phyloP scores from a whole-genome alignment of 2,797 vertebrate genomes.

The Nyctibius grandis region DNA sequence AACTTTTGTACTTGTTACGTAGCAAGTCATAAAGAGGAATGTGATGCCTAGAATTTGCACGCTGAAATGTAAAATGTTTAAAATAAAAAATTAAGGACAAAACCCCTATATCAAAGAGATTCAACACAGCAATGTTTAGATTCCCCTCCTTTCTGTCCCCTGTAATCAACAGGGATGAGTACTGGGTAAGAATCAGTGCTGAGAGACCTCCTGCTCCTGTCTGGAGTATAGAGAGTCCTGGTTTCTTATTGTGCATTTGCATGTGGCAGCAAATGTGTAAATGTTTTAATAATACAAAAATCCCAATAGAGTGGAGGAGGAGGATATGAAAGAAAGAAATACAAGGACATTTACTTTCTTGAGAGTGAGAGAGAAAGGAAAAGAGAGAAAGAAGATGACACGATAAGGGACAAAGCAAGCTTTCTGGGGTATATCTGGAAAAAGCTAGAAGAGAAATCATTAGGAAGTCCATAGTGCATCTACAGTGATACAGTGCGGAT shows the following conservation, averaged over 20 bases:
- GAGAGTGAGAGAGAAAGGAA: constrained; percentile 37
- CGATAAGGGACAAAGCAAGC: constrained; percentile 36
- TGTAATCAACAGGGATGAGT: background rate
- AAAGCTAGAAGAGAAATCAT: constrained; percentile 86
- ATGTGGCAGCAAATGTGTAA: constrained; percentile 58
- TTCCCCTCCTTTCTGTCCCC: background rate
- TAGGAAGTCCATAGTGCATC: constrained; percentile 86
- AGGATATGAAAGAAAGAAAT: constrained; percentile 64
- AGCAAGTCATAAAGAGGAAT: constrained; percentile 9
- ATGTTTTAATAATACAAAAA: constrained; percentile 62
- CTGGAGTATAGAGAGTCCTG: constrained; percentile 25
- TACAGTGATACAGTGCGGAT: constrained; percentile 87
- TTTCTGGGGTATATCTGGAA: constrained; percentile 66
- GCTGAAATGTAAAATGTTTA: constrained; percentile 33
- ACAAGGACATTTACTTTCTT: constrained; percentile 63
- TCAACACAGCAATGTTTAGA: background rate
- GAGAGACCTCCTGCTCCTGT: constrained; percentile 42
- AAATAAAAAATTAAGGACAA: constrained; percentile 18
- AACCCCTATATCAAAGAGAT: background rate
- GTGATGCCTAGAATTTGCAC: background rate
- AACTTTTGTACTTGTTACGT: background rate
- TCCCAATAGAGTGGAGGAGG: constrained; percentile 52
- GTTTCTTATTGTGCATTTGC: constrained; percentile 49
- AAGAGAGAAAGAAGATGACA: constrained; percentile 44
- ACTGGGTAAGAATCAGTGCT: background rate